These are phyloP conservation scores for Brachyopa scutellaris DNA, from an alignment of 2,888 invertebrate genomes.

Conservation along the genomic window DNA sequence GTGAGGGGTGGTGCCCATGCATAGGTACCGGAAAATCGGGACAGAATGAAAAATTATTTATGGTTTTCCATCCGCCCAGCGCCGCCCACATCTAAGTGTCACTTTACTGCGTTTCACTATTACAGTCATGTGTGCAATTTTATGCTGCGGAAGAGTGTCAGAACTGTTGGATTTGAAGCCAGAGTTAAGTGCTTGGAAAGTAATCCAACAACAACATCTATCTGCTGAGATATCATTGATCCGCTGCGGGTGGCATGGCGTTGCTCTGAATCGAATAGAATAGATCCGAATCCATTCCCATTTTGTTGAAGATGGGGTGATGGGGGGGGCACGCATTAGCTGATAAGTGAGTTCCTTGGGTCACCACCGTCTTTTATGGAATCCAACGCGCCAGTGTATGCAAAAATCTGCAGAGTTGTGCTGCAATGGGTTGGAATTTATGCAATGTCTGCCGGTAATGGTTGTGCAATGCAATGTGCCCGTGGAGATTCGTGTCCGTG, in stretches of 20 bases:
- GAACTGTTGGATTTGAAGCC: constrained; percentile 19
- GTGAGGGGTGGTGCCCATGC: background rate
- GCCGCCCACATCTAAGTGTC: constrained; percentile 31
- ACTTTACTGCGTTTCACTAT: constrained; percentile 35
- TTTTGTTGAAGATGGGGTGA: constrained; percentile 16
- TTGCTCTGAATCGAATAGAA: constrained; percentile 32
- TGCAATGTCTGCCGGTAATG: constrained; percentile 46
- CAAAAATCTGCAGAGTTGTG: constrained; percentile 38
- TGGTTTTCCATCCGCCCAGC: constrained; percentile 29
- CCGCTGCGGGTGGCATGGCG: background rate
- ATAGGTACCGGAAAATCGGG: constrained; percentile 16
- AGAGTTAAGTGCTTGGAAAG: constrained; percentile 49
- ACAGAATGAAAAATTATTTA: constrained; percentile 64
- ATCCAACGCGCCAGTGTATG: constrained; percentile 8
- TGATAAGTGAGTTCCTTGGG: constrained; percentile 57
- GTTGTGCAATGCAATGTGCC: constrained; percentile 1
- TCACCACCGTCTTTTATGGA: constrained; percentile 31
- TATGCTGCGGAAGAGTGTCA: constrained; percentile 32
- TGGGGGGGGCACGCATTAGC: constrained; percentile 52
- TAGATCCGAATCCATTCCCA: constrained; percentile 34
- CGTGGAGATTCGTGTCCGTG: background rate
- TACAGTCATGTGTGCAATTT: constrained; percentile 52
- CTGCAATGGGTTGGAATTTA: constrained; percentile 43
- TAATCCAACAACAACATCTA: constrained; percentile 50
- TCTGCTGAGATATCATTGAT: constrained; percentile 56